A percentile compares a stretch with the other conserved stretches of the same genome.
Evolutionary conservation across 2,113 vertebrate genomes (phyloP).

Genomic region (Eira barbara): DNA sequence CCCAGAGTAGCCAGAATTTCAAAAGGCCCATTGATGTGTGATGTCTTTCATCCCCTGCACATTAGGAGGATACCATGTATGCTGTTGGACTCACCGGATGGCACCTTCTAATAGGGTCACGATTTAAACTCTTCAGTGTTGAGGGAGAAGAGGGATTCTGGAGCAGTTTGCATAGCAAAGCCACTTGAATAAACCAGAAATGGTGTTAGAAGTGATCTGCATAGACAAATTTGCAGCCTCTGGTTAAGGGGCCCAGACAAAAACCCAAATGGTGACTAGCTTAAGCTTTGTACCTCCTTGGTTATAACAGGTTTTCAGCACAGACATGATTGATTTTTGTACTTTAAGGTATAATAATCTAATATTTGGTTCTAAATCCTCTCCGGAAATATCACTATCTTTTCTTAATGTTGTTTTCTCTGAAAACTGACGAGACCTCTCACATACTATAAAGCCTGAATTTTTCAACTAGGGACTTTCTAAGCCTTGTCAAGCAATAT

Average conservation of each 20-base stretch:
- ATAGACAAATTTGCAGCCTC: background rate
- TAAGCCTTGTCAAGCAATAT: constrained; percentile 15
- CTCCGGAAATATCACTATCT: background rate
- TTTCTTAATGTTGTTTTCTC: background rate
- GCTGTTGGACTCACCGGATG: background rate
- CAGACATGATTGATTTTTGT: background rate
- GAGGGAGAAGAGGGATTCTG: background rate
- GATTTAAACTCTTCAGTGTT: background rate
- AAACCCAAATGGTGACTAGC: background rate
- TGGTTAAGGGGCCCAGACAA: background rate
- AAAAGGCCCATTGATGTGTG: background rate
- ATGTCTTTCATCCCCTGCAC: background rate
- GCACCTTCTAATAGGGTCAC: background rate
- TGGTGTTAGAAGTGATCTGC: background rate
- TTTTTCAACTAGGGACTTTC: constrained; percentile 41
- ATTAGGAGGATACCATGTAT: background rate
- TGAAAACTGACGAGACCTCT: background rate
- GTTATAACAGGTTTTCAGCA: background rate
- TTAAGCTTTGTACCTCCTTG: background rate
- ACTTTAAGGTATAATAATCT: background rate
- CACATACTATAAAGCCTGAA: background rate
- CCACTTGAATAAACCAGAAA: background rate
- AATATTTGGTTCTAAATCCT: background rate
- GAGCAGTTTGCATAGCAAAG: background rate
- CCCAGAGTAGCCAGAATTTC: background rate